Evolutionary conservation across 92 coral and sea anemone genomes (phyloP).

Genomic region (Pocillopora meandrina): DNA sequence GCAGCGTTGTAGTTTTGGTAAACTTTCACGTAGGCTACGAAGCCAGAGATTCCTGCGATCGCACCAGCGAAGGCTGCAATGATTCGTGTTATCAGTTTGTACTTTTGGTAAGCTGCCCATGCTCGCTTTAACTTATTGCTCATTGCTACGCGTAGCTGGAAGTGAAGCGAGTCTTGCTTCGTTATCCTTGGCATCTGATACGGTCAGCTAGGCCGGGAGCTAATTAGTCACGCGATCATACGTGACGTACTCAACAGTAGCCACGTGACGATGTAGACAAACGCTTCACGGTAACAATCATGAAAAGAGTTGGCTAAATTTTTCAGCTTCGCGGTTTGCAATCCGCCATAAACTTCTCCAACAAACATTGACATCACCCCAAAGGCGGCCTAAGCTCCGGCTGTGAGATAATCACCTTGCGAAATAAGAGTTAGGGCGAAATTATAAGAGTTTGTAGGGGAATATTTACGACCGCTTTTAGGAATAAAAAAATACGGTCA

Average conservation of each 20-base stretch:
- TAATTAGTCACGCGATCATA: slow-evolving; percentile 3
- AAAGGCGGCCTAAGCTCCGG: no score
- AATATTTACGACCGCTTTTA: no score
- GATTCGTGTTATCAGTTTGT: slow-evolving; percentile 38
- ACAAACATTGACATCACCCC: no score
- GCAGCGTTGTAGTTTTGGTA: slow-evolving; percentile 68
- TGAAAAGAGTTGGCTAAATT: no score
- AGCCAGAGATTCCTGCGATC: slow-evolving; percentile 58
- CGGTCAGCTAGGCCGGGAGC: not conserved
- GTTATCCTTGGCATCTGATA: not conserved
- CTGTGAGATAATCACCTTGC: no score
- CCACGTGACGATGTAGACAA: not conserved
- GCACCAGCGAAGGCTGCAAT: slow-evolving; percentile 61
- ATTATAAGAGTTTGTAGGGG: no score
- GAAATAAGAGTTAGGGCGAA: no score
- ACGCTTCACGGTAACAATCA: not conserved
- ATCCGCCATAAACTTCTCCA: no score
- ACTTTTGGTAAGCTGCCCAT: slow-evolving; percentile 31
- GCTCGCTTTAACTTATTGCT: slow-evolving; percentile 16
- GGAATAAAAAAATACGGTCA: no score
- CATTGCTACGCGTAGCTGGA: not conserved
- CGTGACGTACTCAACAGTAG: not conserved
- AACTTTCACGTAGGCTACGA: slow-evolving; percentile 45
- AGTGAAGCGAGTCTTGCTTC: not conserved
- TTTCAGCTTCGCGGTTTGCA: no score